Conservation (phyloP, 2,113 vertebrate genomes). For the Prunella fulvescens region DNA sequence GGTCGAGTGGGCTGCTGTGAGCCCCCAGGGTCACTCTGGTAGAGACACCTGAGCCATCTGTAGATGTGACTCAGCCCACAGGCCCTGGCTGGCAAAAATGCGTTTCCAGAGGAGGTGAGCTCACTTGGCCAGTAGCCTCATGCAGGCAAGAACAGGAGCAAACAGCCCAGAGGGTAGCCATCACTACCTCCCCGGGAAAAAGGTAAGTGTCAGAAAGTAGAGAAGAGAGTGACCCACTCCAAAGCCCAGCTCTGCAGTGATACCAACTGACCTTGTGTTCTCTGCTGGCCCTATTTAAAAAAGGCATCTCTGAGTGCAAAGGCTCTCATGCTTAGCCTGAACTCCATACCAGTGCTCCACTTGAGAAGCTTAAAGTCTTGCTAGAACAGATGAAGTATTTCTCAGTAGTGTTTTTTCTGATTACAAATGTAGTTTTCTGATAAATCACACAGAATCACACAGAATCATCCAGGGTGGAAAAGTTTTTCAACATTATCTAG, state of each 20-base stretch:
- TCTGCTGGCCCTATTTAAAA: neutral
- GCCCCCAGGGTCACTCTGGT: too few relatives aligned
- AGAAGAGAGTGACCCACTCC: neutral
- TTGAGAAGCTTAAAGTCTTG: neutral
- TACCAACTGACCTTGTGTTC: neutral
- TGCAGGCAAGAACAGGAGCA: fast-evolving
- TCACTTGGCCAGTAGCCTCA: neutral
- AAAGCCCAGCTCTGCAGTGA: neutral
- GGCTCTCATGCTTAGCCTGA: neutral
- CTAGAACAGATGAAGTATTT: neutral
- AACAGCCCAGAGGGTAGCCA: fast-evolving
- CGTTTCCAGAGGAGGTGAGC: neutral
- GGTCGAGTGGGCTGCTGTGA: neutral
- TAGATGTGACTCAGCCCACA: neutral
- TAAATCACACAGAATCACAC: neutral
- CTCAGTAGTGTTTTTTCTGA: neutral
- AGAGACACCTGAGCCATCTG: too few relatives aligned
- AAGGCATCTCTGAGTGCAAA: neutral
- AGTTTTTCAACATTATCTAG: neutral
- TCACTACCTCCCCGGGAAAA: neutral
- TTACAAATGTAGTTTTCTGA: neutral
- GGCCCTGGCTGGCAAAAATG: fast-evolving
- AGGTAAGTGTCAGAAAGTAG: neutral
- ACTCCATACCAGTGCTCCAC: neutral
- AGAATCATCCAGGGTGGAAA: neutral